Evolutionary conservation across 2,797 vertebrate genomes (phyloP).

Genomic region (Bradypus variegatus): DNA sequence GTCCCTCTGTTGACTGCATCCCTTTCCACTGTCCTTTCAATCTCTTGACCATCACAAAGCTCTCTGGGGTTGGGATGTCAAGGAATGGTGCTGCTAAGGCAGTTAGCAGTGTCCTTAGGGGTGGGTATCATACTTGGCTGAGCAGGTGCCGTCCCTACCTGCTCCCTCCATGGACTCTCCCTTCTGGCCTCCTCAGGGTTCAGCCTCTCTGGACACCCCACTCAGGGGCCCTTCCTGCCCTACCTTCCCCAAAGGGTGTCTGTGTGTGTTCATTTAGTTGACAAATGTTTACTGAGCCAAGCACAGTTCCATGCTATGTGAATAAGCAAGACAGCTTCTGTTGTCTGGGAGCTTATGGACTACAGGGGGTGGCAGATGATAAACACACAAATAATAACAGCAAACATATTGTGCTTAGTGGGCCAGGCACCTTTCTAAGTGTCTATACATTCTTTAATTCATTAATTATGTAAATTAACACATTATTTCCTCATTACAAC

Average conservation of each 20-base stretch:
- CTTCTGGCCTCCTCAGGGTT: not conserved
- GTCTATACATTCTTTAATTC: not conserved
- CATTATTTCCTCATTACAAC: not conserved
- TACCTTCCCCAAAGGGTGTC: not conserved
- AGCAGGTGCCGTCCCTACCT: not conserved
- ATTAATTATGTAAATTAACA: not conserved
- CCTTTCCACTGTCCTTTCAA: not conserved
- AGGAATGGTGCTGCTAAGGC: not conserved
- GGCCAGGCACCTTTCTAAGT: not conserved
- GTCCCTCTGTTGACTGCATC: not conserved
- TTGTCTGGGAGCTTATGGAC: not conserved
- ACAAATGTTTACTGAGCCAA: not conserved
- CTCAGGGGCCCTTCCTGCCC: not conserved
- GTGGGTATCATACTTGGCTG: not conserved
- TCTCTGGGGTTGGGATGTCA: not conserved
- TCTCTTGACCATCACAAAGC: not conserved
- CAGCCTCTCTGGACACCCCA: not conserved
- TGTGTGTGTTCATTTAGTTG: not conserved
- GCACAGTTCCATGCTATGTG: not conserved
- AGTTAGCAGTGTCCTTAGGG: not conserved
- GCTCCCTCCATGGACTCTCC: not conserved
- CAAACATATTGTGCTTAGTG: not conserved
- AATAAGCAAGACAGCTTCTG: constrained; percentile 19
- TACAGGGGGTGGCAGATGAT: not conserved
- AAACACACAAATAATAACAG: constrained; percentile 18